Evolutionary conservation across 2,888 invertebrate species (phyloP), one percentile per base, ranked within the genome.

Genomic region (Caenorhabditis becei): DNA sequence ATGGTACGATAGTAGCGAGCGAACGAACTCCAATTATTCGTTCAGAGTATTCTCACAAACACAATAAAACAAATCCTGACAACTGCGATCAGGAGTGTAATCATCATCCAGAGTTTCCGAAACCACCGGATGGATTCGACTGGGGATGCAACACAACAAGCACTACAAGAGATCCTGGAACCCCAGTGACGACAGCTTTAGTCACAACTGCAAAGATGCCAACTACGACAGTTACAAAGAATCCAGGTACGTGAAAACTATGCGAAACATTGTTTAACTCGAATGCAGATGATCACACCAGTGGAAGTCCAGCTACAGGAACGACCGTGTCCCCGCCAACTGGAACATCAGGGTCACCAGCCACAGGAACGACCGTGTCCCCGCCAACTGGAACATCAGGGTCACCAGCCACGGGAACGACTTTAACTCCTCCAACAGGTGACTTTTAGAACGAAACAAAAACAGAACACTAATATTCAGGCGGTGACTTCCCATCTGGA

Each of bases 91-190:
- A 56, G 10, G 37, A 49, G 14, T 74, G 74, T 49, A 53, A 74
- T 51, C 59, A 59, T 26, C 65, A 65, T 23, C 65, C 74, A 7
- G 74, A 58, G 24, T 74, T 74, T n/a, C 74, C 74, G 0, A 47
- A 49, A 16, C 8, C 51, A 16, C 74, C 74, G 8, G 49, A 47
- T 4, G 66, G 59, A 14, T 23, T 74, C 11, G 59, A 65, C 0
- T 59, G 24, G 18, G 59, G 10, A 0, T 74, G 74, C 24, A 16
- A 41, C 16, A 16, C 32, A 11, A 63, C 35, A 0, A 37, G 28
- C n/a, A 72, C 65, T 0, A 71, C 71, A 16, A 37, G 11, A 7
- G 41, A 41, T 14, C 59, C 59, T 4, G 35, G n/a, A 3, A 69
- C 53, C 2, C 7, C 53, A 24, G 61, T 18, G 44, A 44, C 53